Evolutionary conservation across 2,888 invertebrate species (phyloP).

Genomic region (Diabrotica balteata): DNA sequence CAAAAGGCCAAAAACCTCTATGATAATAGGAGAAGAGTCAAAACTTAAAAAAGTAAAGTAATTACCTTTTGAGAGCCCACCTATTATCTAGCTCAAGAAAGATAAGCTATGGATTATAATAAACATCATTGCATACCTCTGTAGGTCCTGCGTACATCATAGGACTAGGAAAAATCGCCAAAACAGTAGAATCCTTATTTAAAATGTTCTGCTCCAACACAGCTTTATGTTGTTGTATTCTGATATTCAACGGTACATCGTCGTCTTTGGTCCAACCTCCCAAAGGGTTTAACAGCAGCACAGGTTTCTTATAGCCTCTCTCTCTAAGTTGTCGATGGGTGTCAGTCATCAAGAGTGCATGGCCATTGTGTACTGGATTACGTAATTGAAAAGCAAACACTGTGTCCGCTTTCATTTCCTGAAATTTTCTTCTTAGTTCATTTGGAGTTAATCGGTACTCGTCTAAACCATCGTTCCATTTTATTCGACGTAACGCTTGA

Average conservation of each 20-base stretch:
- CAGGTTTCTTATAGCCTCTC: conserved; percentile 84
- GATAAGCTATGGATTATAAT: no score
- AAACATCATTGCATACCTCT: conserved; percentile 68
- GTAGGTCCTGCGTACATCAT: conserved; percentile 99
- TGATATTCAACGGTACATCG: conserved; percentile 88
- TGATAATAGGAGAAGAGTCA: no score
- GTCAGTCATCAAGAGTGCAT: conserved; percentile 95
- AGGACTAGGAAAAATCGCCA: conserved; percentile 97
- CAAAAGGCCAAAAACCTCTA: no score
- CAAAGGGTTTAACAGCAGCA: conserved; percentile 92
- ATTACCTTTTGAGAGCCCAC: no score
- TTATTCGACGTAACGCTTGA: conserved; percentile 84
- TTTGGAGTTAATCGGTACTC: conserved; percentile 90
- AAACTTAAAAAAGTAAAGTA: no score
- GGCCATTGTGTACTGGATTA: conserved; percentile 98
- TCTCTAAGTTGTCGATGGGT: conserved; percentile 74
- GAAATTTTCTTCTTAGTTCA: conserved; percentile 81
- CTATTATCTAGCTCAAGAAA: no score
- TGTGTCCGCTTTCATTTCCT: conserved; percentile 85
- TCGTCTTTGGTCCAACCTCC: conserved; percentile 97
- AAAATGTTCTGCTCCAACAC: conserved; percentile 84
- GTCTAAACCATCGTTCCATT: conserved; percentile 94
- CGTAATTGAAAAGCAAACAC: conserved; percentile 96
- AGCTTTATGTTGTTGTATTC: conserved; percentile 91
- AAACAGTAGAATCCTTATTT: conserved; percentile 81